Percentiles rank a stretch among this genome's conserved stretches.
phyloP scores from a whole-genome alignment of 1,140 invertebrate species.

The Ptiloglossa arizonensis region DNA sequence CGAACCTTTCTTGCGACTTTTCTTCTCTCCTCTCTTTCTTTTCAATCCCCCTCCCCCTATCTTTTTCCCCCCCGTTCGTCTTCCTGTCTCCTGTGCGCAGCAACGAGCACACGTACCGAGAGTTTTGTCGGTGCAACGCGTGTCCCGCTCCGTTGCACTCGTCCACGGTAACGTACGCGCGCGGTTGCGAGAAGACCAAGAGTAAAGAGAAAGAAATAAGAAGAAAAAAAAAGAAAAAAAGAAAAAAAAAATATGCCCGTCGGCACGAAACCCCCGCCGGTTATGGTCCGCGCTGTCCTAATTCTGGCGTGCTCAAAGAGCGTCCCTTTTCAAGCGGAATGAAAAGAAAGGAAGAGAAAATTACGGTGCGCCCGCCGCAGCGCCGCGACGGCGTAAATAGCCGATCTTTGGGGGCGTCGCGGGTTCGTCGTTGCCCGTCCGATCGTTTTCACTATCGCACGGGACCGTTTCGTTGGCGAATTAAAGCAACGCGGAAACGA shows the following conservation, averaged over 20 bases:
- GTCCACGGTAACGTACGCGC: conserved; percentile 43
- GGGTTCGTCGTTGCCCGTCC: too few relatives aligned
- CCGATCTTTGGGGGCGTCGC: neutral
- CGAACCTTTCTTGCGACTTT: conserved; percentile 16
- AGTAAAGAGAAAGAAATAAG: conserved; percentile 29
- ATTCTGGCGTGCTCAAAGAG: conserved; percentile 43
- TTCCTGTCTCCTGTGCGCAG: conserved; percentile 27
- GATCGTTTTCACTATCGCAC: too few relatives aligned
- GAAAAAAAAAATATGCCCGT: conserved; percentile 37
- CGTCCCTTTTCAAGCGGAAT: conserved; percentile 36
- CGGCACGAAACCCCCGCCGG: conserved; percentile 38
- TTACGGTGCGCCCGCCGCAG: conserved; percentile 19
- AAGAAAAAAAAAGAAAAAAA: conserved; percentile 42
- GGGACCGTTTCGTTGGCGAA: too few relatives aligned
- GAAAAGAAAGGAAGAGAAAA: conserved; percentile 50
- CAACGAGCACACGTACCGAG: conserved; percentile 51
- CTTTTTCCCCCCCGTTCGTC: neutral
- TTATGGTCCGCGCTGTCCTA: conserved; percentile 59
- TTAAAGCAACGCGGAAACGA: too few relatives aligned
- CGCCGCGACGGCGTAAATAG: conserved; percentile 29
- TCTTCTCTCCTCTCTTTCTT: conserved; percentile 5
- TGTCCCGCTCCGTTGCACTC: conserved; percentile 66
- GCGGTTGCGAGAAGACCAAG: conserved; percentile 17
- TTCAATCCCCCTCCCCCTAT: neutral
- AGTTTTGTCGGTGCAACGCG: conserved; percentile 56